Conservation (phyloP, 92 coral and sea anemone species). For the Phymanthus crucifer region DNA sequence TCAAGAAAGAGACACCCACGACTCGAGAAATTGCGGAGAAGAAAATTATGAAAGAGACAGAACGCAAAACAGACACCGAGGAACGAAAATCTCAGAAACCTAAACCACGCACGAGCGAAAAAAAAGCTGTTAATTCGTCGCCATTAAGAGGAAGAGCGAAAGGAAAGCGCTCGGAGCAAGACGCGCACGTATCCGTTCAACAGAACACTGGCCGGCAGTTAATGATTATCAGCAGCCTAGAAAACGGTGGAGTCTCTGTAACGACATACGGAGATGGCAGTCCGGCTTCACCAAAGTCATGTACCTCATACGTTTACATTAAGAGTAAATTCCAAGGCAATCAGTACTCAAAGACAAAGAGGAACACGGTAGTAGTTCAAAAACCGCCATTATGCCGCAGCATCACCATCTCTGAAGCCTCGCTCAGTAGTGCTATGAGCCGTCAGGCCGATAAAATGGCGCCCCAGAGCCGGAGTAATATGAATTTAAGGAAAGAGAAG, state of each 20-base stretch:
- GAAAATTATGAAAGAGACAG: slow-evolving; percentile 3
- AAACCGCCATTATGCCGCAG: slow-evolving; percentile 41
- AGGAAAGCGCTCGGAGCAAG: slow-evolving; percentile 40
- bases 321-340: slow-evolving; percentile 18
- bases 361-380: slow-evolving; percentile 27
- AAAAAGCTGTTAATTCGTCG: slow-evolving; percentile 2
- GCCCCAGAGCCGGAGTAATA: background rate
- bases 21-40: slow-evolving; percentile 4
- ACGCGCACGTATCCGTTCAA: slow-evolving; percentile 32
- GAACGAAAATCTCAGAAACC: background rate
- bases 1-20: slow-evolving; percentile 12
- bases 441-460: slow-evolving; percentile 23
- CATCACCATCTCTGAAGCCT: slow-evolving; percentile 40
- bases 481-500: background rate
- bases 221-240: background rate
- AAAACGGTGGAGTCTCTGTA: slow-evolving; percentile 12
- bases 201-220: slow-evolving; percentile 21
- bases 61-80: background rate
- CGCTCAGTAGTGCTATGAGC: slow-evolving; percentile 34
- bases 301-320: slow-evolving; percentile 36
- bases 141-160: slow-evolving; percentile 8
- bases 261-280: slow-evolving; percentile 11
- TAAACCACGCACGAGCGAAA: background rate
- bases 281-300: slow-evolving; percentile 7
- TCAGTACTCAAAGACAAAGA: slow-evolving; percentile 10